A percentile compares a stretch with the other conserved stretches of the same genome.
phyloP scores from a whole-genome alignment of 1,140 invertebrate genomes.

The Chrysoperla carnea region DNA sequence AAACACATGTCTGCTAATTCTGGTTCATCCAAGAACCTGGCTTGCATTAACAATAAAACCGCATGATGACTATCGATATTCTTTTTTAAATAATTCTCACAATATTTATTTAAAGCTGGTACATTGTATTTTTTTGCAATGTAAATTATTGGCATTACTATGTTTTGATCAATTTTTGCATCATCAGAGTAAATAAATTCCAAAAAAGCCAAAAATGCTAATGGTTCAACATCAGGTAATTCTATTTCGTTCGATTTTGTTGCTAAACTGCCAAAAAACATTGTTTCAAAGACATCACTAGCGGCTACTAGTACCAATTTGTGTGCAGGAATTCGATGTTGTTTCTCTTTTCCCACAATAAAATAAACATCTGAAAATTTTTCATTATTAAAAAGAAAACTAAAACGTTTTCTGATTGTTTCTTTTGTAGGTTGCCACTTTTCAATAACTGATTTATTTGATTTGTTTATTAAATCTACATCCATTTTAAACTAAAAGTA shows the following conservation, averaged over 20 bases:
- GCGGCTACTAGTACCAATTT: constrained; percentile 70
- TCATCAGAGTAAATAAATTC: constrained; percentile 71
- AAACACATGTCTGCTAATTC: constrained; percentile 61
- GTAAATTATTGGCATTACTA: constrained; percentile 74
- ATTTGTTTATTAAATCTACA: neutral
- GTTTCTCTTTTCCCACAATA: constrained; percentile 49
- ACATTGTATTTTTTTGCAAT: constrained; percentile 81
- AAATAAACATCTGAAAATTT: constrained; percentile 67
- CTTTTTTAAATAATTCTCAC: constrained; percentile 67
- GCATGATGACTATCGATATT: constrained; percentile 71
- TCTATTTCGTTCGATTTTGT: constrained; percentile 54
- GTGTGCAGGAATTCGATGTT: constrained; percentile 62
- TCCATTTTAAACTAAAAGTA: too few species aligned
- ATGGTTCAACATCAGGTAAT: constrained; percentile 68
- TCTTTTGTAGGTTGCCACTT: constrained; percentile 53
- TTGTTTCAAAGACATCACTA: constrained; percentile 72
- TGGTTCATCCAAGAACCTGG: constrained; percentile 66
- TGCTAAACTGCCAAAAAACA: constrained; percentile 63
- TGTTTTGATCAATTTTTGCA: constrained; percentile 70
- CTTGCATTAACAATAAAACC: constrained; percentile 62
- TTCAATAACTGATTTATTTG: constrained; percentile 23
- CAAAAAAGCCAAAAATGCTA: constrained; percentile 50
- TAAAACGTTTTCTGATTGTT: constrained; percentile 57
- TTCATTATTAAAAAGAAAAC: constrained; percentile 67
- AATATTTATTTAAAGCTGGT: constrained; percentile 62